These are phyloP conservation scores for Datnioides undecimradiatus DNA, from an alignment of 2,113 vertebrate species.

Conservation along the genomic window DNA sequence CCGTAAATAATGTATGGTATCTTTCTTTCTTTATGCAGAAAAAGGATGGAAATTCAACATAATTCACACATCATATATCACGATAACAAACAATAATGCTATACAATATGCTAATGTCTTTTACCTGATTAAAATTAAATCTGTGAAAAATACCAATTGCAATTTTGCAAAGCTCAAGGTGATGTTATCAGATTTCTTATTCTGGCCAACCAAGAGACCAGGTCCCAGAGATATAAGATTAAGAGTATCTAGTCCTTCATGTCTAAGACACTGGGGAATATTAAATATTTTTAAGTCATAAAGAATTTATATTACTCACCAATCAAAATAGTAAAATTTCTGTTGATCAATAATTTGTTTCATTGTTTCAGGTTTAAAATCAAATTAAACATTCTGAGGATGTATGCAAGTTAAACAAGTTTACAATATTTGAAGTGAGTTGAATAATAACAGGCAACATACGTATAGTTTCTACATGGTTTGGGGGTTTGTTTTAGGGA, in stretches of 20 bases:
- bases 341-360: neutral
- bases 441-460: neutral
- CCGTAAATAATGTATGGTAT: too few species aligned
- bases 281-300: neutral
- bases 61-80: too few species aligned
- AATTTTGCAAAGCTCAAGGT: neutral
- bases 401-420: neutral
- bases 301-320: neutral
- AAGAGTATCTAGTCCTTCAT: neutral
- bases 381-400: neutral
- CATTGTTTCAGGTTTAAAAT: neutral
- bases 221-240: too few species aligned
- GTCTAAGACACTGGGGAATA: neutral
- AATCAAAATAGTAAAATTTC: neutral
- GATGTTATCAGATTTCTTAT: neutral
- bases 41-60: neutral
- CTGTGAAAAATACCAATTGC: too few species aligned
- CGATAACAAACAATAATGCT: too few species aligned
- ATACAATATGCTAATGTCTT: too few species aligned
- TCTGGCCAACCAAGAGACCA: neutral
- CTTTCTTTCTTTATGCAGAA: neutral
- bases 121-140: too few species aligned
- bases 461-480: neutral
- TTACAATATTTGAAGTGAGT: neutral
- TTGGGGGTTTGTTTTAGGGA: neutral